A percentile compares a stretch with the other conserved stretches of the same genome.
phyloP scores from a whole-genome alignment of 2,888 invertebrate genomes.

The Eumerus sabulonum region DNA sequence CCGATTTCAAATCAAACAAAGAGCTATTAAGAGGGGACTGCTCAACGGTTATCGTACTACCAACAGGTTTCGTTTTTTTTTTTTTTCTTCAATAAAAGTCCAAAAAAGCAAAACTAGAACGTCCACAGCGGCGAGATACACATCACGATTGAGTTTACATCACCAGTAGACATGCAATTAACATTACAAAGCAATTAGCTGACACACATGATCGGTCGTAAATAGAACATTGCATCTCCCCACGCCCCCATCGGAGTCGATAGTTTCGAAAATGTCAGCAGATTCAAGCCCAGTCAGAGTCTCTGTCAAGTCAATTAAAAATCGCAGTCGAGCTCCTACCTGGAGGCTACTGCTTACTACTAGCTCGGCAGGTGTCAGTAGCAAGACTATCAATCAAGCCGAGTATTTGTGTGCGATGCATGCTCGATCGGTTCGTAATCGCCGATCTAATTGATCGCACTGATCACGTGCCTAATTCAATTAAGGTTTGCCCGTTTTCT shows the following conservation, averaged over 20 bases:
- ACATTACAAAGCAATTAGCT: conserved; percentile 52
- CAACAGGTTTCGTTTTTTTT: conserved; percentile 51
- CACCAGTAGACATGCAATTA: conserved; percentile 46
- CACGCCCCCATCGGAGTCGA: conserved; percentile 13
- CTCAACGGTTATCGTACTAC: conserved; percentile 27
- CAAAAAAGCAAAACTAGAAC: conserved; percentile 11
- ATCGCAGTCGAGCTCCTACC: background rate
- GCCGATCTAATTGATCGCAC: conserved; percentile 46
- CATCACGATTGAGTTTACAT: conserved; percentile 40
- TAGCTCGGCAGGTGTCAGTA: conserved; percentile 23
- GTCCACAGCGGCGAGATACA: conserved; percentile 1
- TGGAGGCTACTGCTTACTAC: background rate
- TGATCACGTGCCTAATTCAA: conserved; percentile 52
- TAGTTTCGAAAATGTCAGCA: conserved; percentile 2
- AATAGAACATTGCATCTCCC: conserved; percentile 5
- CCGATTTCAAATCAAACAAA: conserved; percentile 7
- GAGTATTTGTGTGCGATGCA: conserved; percentile 2
- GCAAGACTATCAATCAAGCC: conserved; percentile 23
- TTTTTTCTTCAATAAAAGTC: background rate
- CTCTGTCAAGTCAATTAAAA: conserved; percentile 20
- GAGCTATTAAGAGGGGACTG: background rate
- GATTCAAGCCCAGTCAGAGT: background rate
- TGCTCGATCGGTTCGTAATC: conserved; percentile 1
- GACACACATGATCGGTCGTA: conserved; percentile 15
- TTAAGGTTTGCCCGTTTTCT: conserved; percentile 25